Percentiles rank a stretch among this genome's conserved stretches.
phyloP scores from a whole-genome alignment of 2,888 invertebrate genomes.

The Eudasyphora cyanicolor region DNA sequence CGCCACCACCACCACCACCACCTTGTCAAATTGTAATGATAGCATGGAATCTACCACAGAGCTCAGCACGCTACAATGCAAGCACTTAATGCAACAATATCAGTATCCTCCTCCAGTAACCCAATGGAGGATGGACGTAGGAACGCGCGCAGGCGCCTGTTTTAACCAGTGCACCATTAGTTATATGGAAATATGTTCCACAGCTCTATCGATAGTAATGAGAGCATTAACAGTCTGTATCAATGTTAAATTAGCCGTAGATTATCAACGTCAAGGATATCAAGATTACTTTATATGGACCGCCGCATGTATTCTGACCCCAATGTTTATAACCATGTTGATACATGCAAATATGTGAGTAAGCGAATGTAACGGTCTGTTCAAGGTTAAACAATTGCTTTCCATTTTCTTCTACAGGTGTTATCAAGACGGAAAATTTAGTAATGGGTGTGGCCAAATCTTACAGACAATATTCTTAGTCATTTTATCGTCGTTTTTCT shows the following conservation, averaged over 20 bases:
- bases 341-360: slow-evolving; percentile 75
- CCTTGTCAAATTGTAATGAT: slow-evolving; percentile 38
- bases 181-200: slow-evolving; percentile 70
- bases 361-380: background rate
- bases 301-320: slow-evolving; percentile 71
- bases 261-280: slow-evolving; percentile 70
- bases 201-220: slow-evolving; percentile 71
- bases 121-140: slow-evolving; percentile 58
- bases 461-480: slow-evolving; percentile 68
- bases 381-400: background rate
- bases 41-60: slow-evolving; percentile 48
- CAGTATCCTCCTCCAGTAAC: slow-evolving; percentile 3
- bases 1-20: slow-evolving; percentile 18
- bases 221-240: slow-evolving; percentile 70
- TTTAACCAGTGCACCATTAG: slow-evolving; percentile 36
- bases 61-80: slow-evolving; percentile 49
- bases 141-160: slow-evolving; percentile 54
- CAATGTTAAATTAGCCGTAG: slow-evolving; percentile 71
- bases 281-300: slow-evolving; percentile 74
- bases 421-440: slow-evolving; percentile 71
- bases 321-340: slow-evolving; percentile 72
- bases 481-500: slow-evolving; percentile 71
- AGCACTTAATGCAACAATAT: slow-evolving; percentile 46
- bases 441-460: slow-evolving; percentile 64
- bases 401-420: slow-evolving; percentile 67